Evolutionary conservation across 1,140 invertebrate species (phyloP).

Genomic region (Heliconius hewitsoni): DNA sequence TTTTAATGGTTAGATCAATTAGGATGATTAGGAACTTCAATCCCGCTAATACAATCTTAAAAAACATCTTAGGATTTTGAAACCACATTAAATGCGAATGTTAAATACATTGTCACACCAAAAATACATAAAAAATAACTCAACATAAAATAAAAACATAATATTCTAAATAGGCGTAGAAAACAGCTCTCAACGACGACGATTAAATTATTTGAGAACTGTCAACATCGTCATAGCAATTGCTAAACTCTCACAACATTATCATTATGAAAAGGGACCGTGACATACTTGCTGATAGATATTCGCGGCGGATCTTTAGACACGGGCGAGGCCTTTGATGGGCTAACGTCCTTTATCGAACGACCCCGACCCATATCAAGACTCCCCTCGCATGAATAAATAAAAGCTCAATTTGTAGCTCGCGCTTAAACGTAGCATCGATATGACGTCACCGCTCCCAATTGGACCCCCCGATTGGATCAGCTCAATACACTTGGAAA

Average conservation of each 20-base stretch:
- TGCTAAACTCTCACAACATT: conserved; percentile 33
- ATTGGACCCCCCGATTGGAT: conserved; percentile 54
- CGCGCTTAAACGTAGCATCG: conserved; percentile 65
- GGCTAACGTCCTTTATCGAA: conserved; percentile 69
- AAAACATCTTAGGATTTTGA: no score
- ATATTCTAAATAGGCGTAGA: background rate
- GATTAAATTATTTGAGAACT: conserved; percentile 20
- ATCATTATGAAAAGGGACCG: conserved; percentile 36
- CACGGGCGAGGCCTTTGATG: conserved; percentile 59
- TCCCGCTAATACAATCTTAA: no score
- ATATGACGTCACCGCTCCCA: conserved; percentile 59
- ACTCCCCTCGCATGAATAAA: conserved; percentile 77
- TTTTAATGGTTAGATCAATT: no score
- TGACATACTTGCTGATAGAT: conserved; percentile 52
- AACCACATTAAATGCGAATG: background rate
- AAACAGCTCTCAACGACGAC: background rate
- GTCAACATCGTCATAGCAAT: conserved; percentile 23
- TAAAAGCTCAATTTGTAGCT: conserved; percentile 79
- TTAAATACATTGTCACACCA: background rate
- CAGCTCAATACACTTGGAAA: conserved; percentile 44
- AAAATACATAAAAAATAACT: background rate
- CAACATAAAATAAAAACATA: background rate
- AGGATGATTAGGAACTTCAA: no score
- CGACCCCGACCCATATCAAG: conserved; percentile 76
- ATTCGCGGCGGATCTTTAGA: conserved; percentile 52